Conservation (phyloP, 1,140 invertebrate genomes). For the Aphaenogaster rudis region DNA sequence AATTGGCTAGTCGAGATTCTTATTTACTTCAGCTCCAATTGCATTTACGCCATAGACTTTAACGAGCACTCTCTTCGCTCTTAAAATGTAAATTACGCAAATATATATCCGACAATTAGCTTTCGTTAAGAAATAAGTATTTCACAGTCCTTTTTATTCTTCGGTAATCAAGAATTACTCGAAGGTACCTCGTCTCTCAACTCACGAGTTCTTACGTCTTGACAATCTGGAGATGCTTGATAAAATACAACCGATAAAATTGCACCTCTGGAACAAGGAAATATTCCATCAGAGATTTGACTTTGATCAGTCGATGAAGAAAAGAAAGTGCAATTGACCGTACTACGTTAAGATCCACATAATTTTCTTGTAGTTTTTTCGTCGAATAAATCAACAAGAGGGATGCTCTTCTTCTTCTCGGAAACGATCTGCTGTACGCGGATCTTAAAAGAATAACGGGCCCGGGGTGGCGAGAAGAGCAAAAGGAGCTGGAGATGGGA, state of each 20-base stretch:
- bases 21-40: slow-evolving; percentile 54
- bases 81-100: slow-evolving; percentile 50
- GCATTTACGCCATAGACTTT: slow-evolving; percentile 56
- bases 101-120: slow-evolving; percentile 53
- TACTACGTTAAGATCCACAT: slow-evolving; percentile 40
- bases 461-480: background rate
- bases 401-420: slow-evolving; percentile 8
- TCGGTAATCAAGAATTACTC: slow-evolving; percentile 38
- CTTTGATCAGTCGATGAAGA: slow-evolving; percentile 29
- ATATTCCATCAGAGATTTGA: slow-evolving; percentile 40
- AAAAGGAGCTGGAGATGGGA: background rate
- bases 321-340: slow-evolving; percentile 26
- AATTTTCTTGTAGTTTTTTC: slow-evolving; percentile 44
- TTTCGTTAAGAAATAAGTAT: slow-evolving; percentile 50
- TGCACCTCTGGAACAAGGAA: slow-evolving; percentile 14
- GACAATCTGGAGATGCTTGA: slow-evolving; percentile 17
- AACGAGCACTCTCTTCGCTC: slow-evolving; percentile 30
- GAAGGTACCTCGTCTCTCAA: too few relatives aligned
- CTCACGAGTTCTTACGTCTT: background rate
- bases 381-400: slow-evolving; percentile 52
- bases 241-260: slow-evolving; percentile 45
- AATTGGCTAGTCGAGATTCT: slow-evolving; percentile 45
- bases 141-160: slow-evolving; percentile 14
- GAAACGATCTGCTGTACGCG: slow-evolving; percentile 47
- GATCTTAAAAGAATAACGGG: slow-evolving; percentile 55